Conservation (phyloP, 2,113 vertebrate species). For the Daboia siamensis region DNA sequence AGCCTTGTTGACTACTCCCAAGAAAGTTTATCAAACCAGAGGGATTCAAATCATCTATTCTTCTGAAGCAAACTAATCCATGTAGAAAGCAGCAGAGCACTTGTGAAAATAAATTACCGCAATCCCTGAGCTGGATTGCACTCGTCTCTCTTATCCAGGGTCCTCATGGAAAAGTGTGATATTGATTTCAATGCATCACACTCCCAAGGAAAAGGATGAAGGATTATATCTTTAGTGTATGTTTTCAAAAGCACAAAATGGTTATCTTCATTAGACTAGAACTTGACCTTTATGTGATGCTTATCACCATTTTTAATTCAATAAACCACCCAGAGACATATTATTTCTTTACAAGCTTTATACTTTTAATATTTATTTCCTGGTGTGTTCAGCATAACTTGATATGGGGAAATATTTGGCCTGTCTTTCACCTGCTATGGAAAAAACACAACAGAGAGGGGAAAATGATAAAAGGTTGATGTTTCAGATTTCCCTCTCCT, state of each 20-base stretch:
- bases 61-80: conserved; percentile 40
- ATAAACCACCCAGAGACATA: background rate
- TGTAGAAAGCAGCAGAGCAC: conserved; percentile 22
- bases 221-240: background rate
- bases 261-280: background rate
- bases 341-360: background rate
- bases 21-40: conserved; percentile 36
- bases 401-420: background rate
- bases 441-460: background rate
- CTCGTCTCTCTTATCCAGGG: background rate
- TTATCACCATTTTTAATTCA: conserved; percentile 11
- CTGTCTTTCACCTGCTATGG: background rate
- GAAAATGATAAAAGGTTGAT: background rate
- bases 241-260: background rate
- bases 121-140: background rate
- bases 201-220: background rate
- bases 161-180: background rate
- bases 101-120: conserved; percentile 35
- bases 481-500: background rate
- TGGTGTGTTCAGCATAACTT: conserved; percentile 4
- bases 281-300: background rate
- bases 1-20: conserved; percentile 37
- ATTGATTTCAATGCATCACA: conserved; percentile 17
- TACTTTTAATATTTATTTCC: background rate
- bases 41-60: conserved; percentile 41